Evolutionary conservation across 1,140 invertebrate genomes (phyloP), one percentile per base, ranked within the genome.

Genomic region (Drosophila gunungcola): DNA sequence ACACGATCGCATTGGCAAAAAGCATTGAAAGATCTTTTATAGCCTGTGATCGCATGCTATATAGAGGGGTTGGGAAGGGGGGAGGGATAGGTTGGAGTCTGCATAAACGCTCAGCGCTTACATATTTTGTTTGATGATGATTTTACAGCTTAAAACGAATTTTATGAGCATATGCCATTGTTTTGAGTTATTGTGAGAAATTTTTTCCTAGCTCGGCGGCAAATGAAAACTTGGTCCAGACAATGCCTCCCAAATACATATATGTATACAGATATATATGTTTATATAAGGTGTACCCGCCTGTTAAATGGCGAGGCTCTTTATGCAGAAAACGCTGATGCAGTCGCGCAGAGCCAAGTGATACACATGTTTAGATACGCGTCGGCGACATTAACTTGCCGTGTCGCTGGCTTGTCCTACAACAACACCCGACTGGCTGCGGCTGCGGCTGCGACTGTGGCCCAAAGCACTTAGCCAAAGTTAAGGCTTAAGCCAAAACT

Each of bases 91-190:
- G 73, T 75, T 75, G 49, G 73, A 29, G 67, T 70, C 67, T 57
- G 67, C 64, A 70, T 70, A 70, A 70, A 77, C 73, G 74, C 73
- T 77, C 63, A 77, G 74, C 55, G 82, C 82, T 83, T 79, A 86
- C 83, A 86, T 86, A 88, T 86, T 86, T 86, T 79, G 84, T 86
- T 86, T 86, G 83, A 91, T 91, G 90, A 91, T 91, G 90, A 90
- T 91, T 91, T 91, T 91, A 91, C 90, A 91, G 85, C 90, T 91
- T 91, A 91, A 91, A 91, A 91, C 80, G 90, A 91, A 90, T 91
- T 91, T 91, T 91, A 91, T 91, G 90, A 91, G 90, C 74, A 84
- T 91, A 86, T 76, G 88, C 81, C 79, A 90, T 91, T 91, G 90
- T 89, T 91, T 90, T 91, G 90, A 91, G 82, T 90, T 91, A 91